These are phyloP conservation scores for Drosophila helvetica DNA, from an alignment of 2,888 invertebrate genomes.

Conservation along the genomic window DNA sequence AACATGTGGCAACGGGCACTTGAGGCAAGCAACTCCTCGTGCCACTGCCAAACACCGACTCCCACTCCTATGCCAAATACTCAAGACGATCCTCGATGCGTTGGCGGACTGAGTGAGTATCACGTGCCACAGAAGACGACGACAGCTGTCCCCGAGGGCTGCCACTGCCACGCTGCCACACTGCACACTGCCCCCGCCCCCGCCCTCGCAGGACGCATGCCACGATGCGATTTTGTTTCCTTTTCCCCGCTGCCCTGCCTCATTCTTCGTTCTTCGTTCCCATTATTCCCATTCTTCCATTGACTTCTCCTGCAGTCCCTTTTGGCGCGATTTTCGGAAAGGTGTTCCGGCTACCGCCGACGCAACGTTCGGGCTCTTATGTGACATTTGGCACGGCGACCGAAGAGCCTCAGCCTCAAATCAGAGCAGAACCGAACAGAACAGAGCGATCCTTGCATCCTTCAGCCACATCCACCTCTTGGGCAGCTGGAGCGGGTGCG, in stretches of 20 bases:
- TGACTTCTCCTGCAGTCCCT: constrained; percentile 18
- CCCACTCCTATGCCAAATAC: not conserved
- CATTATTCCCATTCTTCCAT: constrained; percentile 5
- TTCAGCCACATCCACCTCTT: constrained; percentile 13
- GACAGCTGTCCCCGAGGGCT: constrained; percentile 65
- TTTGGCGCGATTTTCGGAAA: constrained; percentile 67
- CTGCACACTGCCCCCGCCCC: too few species aligned
- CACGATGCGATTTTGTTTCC: constrained; percentile 45
- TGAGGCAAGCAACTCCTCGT: constrained; percentile 44
- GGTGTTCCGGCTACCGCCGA: constrained; percentile 33
- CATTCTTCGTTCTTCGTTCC: constrained; percentile 2
- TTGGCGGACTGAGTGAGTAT: constrained; percentile 37
- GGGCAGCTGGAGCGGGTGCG: constrained; percentile 26
- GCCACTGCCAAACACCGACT: constrained; percentile 17
- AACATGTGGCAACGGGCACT: constrained; percentile 55
- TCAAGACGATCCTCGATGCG: constrained; percentile 9
- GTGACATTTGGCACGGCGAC: constrained; percentile 52
- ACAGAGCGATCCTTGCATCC: not conserved
- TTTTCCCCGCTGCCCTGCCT: constrained; percentile 16
- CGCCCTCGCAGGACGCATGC: constrained; percentile 30
- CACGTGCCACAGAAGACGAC: constrained; percentile 45
- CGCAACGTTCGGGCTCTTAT: constrained; percentile 47
- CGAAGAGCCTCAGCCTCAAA: constrained; percentile 34
- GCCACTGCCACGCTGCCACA: not conserved
- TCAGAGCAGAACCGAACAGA: constrained; percentile 52